Conservation (phyloP, 2,113 vertebrate species). For the Myiozetetes cayanensis region DNA sequence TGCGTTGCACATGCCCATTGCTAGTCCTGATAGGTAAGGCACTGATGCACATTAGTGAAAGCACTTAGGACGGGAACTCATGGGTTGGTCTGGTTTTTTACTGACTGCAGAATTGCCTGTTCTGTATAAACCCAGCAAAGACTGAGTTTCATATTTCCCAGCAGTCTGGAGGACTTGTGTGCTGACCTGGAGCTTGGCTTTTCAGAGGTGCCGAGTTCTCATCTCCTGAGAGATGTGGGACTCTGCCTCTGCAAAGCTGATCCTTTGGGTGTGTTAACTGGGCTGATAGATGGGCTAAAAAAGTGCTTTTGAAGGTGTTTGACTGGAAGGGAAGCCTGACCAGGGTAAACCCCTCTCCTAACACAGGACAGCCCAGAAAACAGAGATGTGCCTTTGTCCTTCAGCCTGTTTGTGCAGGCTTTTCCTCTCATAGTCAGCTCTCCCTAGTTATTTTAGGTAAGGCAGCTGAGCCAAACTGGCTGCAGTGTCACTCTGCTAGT, state of each 20-base stretch:
- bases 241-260: neutral
- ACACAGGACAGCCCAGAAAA: neutral
- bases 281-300: neutral
- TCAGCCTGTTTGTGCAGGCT: neutral
- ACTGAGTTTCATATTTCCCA: neutral
- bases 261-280: neutral
- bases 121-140: neutral
- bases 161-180: neutral
- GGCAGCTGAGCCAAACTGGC: neutral
- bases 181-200: neutral
- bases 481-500: neutral
- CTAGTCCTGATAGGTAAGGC: neutral
- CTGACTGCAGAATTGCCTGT: neutral
- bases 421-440: neutral
- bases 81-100: neutral
- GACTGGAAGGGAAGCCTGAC: neutral
- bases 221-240: no score
- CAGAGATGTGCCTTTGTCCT: neutral
- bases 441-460: neutral
- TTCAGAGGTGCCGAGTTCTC: neutral
- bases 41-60: neutral
- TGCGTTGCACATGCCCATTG: accelerated
- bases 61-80: neutral
- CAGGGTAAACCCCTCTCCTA: neutral
- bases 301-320: neutral